Base-by-base conservation (phyloP, 2,888 invertebrate genomes). In the Eilema caniola region DNA sequence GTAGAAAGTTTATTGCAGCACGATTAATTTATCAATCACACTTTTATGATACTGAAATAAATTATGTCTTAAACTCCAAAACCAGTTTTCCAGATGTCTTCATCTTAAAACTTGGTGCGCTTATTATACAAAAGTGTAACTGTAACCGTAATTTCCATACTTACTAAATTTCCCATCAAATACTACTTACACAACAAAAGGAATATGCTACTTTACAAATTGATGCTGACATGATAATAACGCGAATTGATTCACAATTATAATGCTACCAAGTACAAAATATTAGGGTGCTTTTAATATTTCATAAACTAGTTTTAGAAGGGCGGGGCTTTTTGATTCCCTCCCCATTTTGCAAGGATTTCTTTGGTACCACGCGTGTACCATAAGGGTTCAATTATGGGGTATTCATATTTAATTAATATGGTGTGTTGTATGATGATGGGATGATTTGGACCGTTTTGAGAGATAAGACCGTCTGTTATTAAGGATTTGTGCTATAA, bases 401-500 rank as follows among this genome's bases (percentile, higher is more conserved):
- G 87, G 92, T 90, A 93, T 94, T 95, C 94, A 94, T 94, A 92
- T 91, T 93, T 94, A 94, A 95, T 95, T 94, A 94, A 93, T 92
- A 89, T 87, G 86, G 84, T 87, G 83, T 78, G 71, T 70, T 85
- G 70, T 82, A 85, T 73, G 61, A 69, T 74, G 83, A 77, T 74
- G 78, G 61, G 80, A 75, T 28, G 70, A 82, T 85, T 84, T 93
- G 92, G 92, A 88, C 92, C 83, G 80, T 92, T 86, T 76, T n/a
- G 8, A 69, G 71, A 65, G 66, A 66, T 33, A 16, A 47, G 56
- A 8, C 7, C 1, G 57, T 33, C 65, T 60, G 64, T 47, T 65
- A 57, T 61, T 61, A 33, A 16, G 41, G 28, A 61, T 60, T 60
- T 53, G 66, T n/a, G 28, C 41, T 68, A 23, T 59, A 59, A 69